Evolutionary conservation across 2,113 vertebrate genomes (phyloP).

Genomic region (Ceratotherium simum): DNA sequence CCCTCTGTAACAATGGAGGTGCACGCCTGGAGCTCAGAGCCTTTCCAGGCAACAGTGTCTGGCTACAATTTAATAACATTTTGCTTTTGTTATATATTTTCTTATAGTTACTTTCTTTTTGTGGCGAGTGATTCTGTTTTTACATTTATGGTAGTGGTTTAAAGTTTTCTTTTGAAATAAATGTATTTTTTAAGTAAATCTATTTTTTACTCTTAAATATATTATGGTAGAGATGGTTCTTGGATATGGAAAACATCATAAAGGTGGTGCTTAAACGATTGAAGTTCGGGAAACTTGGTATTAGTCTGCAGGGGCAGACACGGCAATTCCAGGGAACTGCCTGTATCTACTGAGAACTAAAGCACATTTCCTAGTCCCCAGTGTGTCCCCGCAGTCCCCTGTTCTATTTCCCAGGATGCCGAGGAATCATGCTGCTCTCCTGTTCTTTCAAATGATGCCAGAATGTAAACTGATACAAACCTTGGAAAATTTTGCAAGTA

Average conservation of each 20-base stretch:
- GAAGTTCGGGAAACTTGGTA: background rate
- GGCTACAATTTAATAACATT: background rate
- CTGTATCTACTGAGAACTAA: background rate
- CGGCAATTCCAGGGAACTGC: background rate
- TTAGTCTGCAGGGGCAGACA: background rate
- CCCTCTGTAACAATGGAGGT: background rate
- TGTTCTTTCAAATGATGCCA: background rate
- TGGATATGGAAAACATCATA: background rate
- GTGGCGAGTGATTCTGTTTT: background rate
- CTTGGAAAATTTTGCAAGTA: background rate
- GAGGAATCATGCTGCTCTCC: background rate
- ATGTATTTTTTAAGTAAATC: background rate
- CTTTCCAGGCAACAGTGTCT: background rate
- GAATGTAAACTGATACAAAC: background rate
- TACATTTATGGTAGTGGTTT: background rate
- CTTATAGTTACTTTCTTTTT: background rate
- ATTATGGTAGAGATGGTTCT: background rate
- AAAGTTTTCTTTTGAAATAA: conserved; percentile 47
- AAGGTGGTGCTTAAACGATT: background rate
- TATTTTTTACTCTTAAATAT: background rate
- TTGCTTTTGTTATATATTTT: background rate
- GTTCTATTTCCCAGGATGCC: background rate
- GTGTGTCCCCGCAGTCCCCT: background rate
- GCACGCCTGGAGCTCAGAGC: background rate
- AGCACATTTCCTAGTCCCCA: background rate